These are phyloP conservation scores for Hylia prasina DNA, from an alignment of 2,113 vertebrate genomes.

Conservation along the genomic window DNA sequence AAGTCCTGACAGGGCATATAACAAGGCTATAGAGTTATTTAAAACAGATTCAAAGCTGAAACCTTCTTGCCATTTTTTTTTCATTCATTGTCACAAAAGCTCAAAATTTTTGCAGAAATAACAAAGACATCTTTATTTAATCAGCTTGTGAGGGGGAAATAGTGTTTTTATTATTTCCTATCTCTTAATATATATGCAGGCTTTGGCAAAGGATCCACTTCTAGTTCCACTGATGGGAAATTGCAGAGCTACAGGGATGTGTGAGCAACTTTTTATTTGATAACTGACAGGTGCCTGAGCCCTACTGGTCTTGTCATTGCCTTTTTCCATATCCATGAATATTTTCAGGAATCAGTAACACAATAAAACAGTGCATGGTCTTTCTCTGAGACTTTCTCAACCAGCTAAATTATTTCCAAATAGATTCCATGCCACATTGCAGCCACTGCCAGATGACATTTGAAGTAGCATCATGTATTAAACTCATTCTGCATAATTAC, in stretches of 20 bases:
- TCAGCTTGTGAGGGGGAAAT: not conserved
- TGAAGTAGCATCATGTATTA: slow-evolving; percentile 43
- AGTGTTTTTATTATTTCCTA: not conserved
- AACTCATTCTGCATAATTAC: slow-evolving; percentile 43
- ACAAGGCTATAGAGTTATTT: not conserved
- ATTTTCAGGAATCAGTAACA: not conserved
- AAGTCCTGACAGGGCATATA: not conserved
- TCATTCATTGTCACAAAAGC: not conserved
- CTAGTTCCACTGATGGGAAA: not conserved
- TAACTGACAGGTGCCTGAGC: not conserved
- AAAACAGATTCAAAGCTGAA: not conserved
- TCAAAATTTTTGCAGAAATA: not conserved
- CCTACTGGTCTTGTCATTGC: not conserved
- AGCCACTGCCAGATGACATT: slow-evolving; percentile 13
- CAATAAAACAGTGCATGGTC: not conserved
- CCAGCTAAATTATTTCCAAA: slow-evolving; percentile 8
- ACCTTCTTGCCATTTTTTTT: not conserved
- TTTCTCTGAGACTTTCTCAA: not conserved
- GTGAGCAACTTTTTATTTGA: not conserved
- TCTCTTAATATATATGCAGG: not conserved
- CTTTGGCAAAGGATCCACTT: not conserved
- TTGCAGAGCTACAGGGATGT: not conserved
- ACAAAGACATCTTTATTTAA: not conserved
- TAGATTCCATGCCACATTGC: not conserved
- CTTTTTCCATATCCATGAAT: not conserved